Base-by-base conservation (phyloP, 2,113 vertebrate genomes). In the Chaenocephalus aceratus region DNA sequence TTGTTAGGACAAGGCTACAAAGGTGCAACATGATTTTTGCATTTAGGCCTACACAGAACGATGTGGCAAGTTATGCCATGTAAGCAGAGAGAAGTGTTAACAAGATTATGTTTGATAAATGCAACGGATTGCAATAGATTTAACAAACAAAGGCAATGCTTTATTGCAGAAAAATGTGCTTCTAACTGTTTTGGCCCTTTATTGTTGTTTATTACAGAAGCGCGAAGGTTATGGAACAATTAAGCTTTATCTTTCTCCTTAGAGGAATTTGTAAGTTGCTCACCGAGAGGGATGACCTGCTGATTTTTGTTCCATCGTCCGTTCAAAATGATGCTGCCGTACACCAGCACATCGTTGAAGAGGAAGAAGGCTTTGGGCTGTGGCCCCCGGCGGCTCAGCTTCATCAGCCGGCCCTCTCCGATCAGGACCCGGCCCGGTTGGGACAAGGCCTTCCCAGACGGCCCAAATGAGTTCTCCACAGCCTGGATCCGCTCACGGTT, bases 301-400 rank as follows among this genome's bases (percentile, higher is more conserved):
- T 97, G 97, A 53, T 91, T 94, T 15, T 95, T 96, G 93, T 97
- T 93, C 93, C 95, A 96, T 75, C 89, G 94, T 36, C 96, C 96
- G 58, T 71, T 93, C 64, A 98, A 90, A 49, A 99, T 86, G 34
- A 99, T 95, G 89, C 94, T 97, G 80, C 97, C 97, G 0, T 99
- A 99, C 15, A 98, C 96, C 0, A 99, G 93, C 85, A 98, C 94
- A 86, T 99, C 97, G 0, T 96, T 97, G 91, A 99, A 99, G 44
- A 99, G 97, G 86, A 97, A 99, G 91, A 99, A 99, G 54, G 92
- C 93, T 63, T 96, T 96, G 0, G 94, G 93, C 79, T 97, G 95
- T 2, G 92, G 93, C 63, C 96, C 95, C 70, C 95, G 96, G 68
- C 96, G 96, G 90, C 97, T 95, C 88, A 96, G 94, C 87, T 98